Conservation (phyloP, 2,113 vertebrate genomes). For the Syrmaticus mikado region DNA sequence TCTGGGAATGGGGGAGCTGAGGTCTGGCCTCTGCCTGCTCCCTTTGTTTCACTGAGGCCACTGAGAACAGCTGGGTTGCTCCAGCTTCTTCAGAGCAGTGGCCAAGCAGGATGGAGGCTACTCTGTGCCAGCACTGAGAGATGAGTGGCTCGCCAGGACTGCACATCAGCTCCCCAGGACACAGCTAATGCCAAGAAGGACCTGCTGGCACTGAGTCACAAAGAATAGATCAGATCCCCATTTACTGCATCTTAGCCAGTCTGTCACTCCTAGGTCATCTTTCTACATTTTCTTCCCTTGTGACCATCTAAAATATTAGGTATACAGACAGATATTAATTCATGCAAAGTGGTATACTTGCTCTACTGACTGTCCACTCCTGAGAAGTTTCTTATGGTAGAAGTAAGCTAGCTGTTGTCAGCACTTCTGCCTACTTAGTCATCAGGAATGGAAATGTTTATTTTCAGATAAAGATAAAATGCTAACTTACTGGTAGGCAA, state of each 20-base stretch:
- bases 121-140: accelerated
- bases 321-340: background rate
- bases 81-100: background rate
- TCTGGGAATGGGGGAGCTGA: background rate
- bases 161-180: background rate
- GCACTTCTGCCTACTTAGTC: background rate
- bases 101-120: background rate
- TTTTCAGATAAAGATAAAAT: slow-evolving; percentile 11
- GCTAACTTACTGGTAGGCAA: background rate
- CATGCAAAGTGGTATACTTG: background rate
- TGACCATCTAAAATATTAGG: background rate
- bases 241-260: background rate
- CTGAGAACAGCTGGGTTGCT: background rate
- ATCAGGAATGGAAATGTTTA: slow-evolving; percentile 10
- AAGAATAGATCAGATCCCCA: background rate
- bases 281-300: background rate
- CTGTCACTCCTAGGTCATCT: background rate
- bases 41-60: background rate
- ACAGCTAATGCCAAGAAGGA: background rate
- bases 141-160: accelerated
- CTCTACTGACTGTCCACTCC: background rate
- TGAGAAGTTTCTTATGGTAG: background rate
- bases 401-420: background rate
- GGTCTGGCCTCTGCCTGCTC: background rate
- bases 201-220: background rate